A percentile compares a stretch with the other conserved stretches of the same genome.
Conservation (phyloP, 2,113 vertebrate species). For the Pygoscelis adeliae region DNA sequence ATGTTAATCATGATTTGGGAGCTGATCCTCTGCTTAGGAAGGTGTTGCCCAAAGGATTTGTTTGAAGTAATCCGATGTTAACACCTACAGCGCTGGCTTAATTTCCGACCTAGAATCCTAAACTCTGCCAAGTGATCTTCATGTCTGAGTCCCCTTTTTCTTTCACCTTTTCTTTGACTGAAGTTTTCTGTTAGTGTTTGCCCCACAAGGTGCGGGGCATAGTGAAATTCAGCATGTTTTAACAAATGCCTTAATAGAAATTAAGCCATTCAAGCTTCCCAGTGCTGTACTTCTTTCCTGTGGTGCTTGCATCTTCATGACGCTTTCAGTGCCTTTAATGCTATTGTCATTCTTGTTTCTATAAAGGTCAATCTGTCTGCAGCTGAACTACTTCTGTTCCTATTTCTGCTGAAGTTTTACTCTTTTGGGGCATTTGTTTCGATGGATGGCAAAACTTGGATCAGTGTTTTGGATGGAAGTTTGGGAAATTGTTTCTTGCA, state of each 20-base stretch:
- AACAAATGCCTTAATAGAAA: background rate
- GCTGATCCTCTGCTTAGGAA: background rate
- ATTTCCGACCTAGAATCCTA: background rate
- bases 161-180: background rate
- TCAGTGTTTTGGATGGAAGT: background rate
- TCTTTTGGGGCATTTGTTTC: background rate
- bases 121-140: background rate
- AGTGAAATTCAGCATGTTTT: background rate
- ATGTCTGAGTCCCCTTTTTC: background rate
- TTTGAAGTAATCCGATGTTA: background rate
- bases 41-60: background rate
- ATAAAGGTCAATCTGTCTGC: background rate
- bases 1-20: background rate
- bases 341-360: background rate
- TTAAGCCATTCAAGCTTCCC: background rate
- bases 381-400: background rate
- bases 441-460: background rate
- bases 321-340: background rate
- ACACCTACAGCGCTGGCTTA: background rate
- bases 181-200: background rate
- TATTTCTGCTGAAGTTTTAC: background rate
- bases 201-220: background rate
- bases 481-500: background rate
- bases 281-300: background rate
- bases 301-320: background rate